phyloP scores from a whole-genome alignment of 1,140 invertebrate genomes.

The Aphis gossypii region DNA sequence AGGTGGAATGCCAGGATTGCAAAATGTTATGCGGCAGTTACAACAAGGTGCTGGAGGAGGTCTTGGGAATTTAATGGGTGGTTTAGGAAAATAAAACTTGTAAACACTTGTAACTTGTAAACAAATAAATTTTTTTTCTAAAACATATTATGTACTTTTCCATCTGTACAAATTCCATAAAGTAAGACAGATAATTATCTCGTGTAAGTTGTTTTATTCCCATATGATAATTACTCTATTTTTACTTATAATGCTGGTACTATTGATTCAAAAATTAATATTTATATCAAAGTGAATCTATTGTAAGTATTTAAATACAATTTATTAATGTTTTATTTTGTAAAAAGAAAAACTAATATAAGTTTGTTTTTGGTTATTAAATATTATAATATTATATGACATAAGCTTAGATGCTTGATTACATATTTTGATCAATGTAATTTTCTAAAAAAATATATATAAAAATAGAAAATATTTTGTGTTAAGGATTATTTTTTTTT shows the following conservation, averaged over 20 bases:
- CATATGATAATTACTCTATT: background rate
- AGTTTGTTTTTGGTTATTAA: conserved; percentile 47
- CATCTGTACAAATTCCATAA: conserved; percentile 40
- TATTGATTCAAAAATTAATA: background rate
- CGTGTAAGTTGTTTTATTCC: background rate
- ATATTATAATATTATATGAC: background rate
- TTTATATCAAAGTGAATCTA: conserved; percentile 2
- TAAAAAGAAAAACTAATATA: conserved; percentile 44
- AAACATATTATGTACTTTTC: conserved; percentile 24
- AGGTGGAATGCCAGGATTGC: conserved; percentile 94
- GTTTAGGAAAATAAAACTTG: conserved; percentile 65
- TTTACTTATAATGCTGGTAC: background rate
- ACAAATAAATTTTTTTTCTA: background rate
- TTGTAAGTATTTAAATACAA: background rate
- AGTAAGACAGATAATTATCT: conserved; percentile 20
- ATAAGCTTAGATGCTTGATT: conserved; percentile 9
- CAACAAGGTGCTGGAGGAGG: conserved; percentile 86
- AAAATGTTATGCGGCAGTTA: conserved; percentile 98
- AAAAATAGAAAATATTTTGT: background rate
- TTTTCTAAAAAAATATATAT: conserved; percentile 29
- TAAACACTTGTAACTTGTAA: background rate
- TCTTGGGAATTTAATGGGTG: conserved; percentile 80
- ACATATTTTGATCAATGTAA: background rate
- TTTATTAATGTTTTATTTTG: conserved; percentile 36
- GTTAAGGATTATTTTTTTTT: background rate